phyloP scores from a whole-genome alignment of 2,888 invertebrate genomes.

The Tineola bisselliella region DNA sequence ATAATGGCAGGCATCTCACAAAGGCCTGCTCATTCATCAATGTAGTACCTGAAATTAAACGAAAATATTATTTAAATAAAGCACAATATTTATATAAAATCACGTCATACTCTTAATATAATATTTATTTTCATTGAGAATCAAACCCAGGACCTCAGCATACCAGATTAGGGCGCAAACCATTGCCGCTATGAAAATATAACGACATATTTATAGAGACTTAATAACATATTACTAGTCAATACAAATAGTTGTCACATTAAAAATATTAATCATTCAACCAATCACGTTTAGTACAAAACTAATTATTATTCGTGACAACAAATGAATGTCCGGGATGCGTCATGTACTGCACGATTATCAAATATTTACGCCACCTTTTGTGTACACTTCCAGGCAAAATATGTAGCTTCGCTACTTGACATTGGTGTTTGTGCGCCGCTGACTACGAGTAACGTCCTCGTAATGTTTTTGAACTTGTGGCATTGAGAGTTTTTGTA shows the following conservation, averaged over 20 bases:
- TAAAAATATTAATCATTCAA: constrained; percentile 1
- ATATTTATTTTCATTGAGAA: no score
- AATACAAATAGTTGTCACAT: not conserved
- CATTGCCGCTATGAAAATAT: no score
- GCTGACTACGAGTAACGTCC: constrained; percentile 1
- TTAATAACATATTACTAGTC: not conserved
- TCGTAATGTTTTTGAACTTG: constrained; percentile 8
- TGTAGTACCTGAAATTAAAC: not conserved
- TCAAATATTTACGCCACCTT: constrained; percentile 10
- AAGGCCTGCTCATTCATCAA: constrained; percentile 1
- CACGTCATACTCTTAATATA: no score
- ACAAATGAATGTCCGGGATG: constrained; percentile 9
- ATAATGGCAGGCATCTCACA: constrained; percentile 8
- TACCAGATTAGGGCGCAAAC: no score
- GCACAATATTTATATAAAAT: no score
- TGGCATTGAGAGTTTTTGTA: constrained; percentile 1
- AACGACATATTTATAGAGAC: not conserved
- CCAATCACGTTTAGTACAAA: not conserved
- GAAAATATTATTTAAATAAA: not conserved
- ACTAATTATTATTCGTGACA: constrained; percentile 12
- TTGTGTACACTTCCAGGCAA: not conserved
- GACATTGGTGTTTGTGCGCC: not conserved
- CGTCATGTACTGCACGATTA: constrained; percentile 2
- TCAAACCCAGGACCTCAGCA: no score
- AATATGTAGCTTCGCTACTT: constrained; percentile 1